These are phyloP conservation scores for Zosterops pallidus DNA, from an alignment of 2,113 vertebrate genomes.

Conservation along the genomic window DNA sequence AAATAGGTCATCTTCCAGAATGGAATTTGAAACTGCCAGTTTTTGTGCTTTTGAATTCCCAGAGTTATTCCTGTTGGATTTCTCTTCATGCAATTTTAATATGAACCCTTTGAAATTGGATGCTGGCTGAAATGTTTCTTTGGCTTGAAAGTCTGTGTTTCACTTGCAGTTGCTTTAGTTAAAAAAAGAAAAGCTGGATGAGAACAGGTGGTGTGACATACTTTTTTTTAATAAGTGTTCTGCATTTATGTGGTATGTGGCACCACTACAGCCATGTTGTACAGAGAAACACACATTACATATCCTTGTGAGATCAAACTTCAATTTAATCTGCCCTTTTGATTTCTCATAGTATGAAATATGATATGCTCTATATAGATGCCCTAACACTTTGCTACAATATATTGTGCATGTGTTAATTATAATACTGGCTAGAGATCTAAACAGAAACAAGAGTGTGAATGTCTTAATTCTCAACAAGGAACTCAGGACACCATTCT, in stretches of 20 bases:
- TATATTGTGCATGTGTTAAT: neutral
- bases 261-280: neutral
- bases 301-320: neutral
- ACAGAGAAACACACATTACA: neutral
- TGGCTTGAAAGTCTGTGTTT: neutral
- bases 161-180: neutral
- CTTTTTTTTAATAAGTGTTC: neutral
- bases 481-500: neutral
- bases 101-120: conserved; percentile 43
- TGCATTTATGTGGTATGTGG: neutral
- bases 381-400: neutral
- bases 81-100: conserved; percentile 29
- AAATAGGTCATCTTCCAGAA: conserved; percentile 17
- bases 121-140: neutral
- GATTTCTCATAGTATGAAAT: neutral
- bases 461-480: neutral
- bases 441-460: neutral
- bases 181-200: conserved; percentile 7
- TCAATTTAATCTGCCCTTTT: neutral
- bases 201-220: neutral
- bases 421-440: neutral
- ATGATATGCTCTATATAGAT: neutral
- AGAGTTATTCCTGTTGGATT: conserved; percentile 13
- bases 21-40: conserved; percentile 12
- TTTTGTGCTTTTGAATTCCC: conserved; percentile 34